phyloP scores from a whole-genome alignment of 1,140 invertebrate species.

The Ips nitidus region DNA sequence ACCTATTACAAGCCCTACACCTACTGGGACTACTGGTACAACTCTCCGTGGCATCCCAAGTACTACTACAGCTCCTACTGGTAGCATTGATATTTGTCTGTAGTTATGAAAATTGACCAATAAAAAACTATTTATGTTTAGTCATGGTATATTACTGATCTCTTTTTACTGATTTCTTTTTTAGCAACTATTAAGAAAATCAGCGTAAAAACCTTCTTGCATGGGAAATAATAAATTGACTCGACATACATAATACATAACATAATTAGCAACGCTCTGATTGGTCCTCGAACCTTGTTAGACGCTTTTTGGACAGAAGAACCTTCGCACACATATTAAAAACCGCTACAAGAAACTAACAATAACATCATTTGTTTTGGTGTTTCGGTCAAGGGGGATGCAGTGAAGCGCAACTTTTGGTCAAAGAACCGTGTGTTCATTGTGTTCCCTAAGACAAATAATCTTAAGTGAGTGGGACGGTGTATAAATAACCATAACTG shows the following conservation, averaged over 20 bases:
- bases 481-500: slow-evolving; percentile 11
- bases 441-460: neutral
- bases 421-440: neutral
- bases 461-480: neutral
- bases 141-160: neutral
- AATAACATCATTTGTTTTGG: slow-evolving; percentile 19
- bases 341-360: slow-evolving; percentile 18
- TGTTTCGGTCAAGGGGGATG: slow-evolving; percentile 14
- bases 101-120: neutral
- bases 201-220: neutral
- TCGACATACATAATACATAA: neutral
- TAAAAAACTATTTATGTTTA: neutral
- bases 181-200: neutral
- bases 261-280: slow-evolving; percentile 1
- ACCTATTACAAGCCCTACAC: slow-evolving; percentile 6
- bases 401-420: slow-evolving; percentile 8
- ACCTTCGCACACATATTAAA: slow-evolving; percentile 5
- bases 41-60: slow-evolving; percentile 9
- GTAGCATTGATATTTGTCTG: neutral
- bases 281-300: neutral
- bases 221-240: neutral
- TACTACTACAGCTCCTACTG: slow-evolving; percentile 9
- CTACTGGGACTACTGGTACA: slow-evolving; percentile 13
- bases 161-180: neutral
- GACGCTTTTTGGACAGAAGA: neutral